Base-by-base conservation (phyloP, 2,797 vertebrate genomes). In the Heliangelus exortis region DNA sequence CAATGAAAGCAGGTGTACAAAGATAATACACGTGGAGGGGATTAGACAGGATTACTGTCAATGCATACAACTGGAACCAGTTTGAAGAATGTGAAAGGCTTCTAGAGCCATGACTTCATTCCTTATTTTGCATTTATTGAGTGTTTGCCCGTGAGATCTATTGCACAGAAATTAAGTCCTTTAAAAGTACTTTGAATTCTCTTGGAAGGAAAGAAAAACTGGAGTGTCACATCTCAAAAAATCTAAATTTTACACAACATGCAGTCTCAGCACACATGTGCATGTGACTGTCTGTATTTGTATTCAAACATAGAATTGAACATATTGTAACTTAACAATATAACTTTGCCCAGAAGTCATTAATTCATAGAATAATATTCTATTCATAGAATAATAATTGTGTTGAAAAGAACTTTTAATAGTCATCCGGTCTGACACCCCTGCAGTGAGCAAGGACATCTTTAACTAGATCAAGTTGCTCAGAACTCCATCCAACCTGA, bases 41-140 rank as follows among this genome's bases (percentile, higher is more conserved):
- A 94, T 96, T 93, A 96, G 67, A 31, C 29, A 59, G 76, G 84
- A 95, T 96, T 95, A 94, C 87, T 92, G 87, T 91, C 87, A 84
- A 6, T 73, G 76, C 26, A 22, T 50, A 79, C 87, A 82, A 82
- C 73, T 67, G 84, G 33, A 84, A 90, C 73, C 76, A 33, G 33
- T 78, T 81, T 79, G 75, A 95, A 89, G 86, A 87, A 95, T 51
- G 55, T 19, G n/a, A 92, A 72, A 87, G 28, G 74, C 31, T 85
- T 95, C 87, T 39, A 94, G 90, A 92, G 82, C 67, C 50, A 48
- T 62, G 80, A 92, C 59, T 51, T 33, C 51, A 62, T 72, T 93
- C 61, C 54, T 90, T 71, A 72, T 75, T 95, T 96, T 89, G 77
- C 67, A 57, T 91, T 91, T 93, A 34, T 48, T 77, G n/a, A 90